Evolutionary conservation across 2,113 vertebrate species (phyloP).

Genomic region (Psephotus haematonotus): DNA sequence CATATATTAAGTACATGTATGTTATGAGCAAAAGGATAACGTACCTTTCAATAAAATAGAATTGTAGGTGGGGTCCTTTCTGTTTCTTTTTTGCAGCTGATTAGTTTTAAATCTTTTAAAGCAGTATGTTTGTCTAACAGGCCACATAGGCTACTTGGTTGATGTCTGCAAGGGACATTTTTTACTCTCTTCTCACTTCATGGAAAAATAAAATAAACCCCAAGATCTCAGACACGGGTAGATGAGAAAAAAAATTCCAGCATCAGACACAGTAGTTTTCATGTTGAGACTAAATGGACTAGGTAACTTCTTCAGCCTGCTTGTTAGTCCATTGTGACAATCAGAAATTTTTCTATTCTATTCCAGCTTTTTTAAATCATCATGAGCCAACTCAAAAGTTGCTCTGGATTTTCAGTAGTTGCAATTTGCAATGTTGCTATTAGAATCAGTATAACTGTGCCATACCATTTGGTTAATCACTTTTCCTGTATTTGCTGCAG

Average conservation of each 20-base stretch:
- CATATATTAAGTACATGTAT: background rate
- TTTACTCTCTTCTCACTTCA: background rate
- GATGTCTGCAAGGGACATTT: background rate
- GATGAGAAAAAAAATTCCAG: background rate
- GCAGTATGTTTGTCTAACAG: background rate
- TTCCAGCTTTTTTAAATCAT: background rate
- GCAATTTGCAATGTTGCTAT: background rate
- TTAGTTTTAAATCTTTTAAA: background rate
- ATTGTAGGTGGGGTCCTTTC: background rate
- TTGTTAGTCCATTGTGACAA: background rate
- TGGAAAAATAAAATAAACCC: background rate
- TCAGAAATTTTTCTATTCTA: background rate
- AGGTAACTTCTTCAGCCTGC: background rate
- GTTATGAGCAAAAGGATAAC: background rate
- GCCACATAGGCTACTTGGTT: background rate
- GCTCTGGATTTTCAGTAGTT: background rate
- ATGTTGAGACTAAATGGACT: background rate
- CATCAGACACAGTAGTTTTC: background rate
- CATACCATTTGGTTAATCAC: background rate
- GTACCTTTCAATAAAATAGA: background rate
- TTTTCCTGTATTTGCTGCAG: background rate
- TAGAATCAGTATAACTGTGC: background rate
- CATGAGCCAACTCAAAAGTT: background rate
- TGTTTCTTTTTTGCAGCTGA: background rate
- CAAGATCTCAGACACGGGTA: background rate